Evolutionary conservation across 2,113 vertebrate species (phyloP).

Genomic region (Crotalus horridus): DNA sequence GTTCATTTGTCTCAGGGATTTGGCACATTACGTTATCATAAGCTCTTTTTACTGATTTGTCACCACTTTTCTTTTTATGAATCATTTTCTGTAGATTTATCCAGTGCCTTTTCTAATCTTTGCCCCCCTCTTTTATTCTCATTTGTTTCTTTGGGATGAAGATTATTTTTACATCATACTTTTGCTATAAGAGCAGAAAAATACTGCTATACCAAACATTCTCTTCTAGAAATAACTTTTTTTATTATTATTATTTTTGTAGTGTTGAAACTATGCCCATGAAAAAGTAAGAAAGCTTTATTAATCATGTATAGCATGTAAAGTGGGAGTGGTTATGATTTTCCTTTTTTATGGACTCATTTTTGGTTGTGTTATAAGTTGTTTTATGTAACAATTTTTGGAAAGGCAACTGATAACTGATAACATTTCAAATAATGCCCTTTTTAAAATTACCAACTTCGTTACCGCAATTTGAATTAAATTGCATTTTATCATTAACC

Average conservation of each 20-base stretch:
- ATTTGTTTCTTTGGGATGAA: slow-evolving; percentile 26
- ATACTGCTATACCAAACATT: slow-evolving; percentile 16
- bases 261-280: slow-evolving; percentile 82
- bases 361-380: neutral
- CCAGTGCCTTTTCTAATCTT: slow-evolving; percentile 10
- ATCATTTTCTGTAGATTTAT: slow-evolving; percentile 28
- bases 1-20: slow-evolving; percentile 91
- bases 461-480: slow-evolving; percentile 48
- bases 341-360: slow-evolving; percentile 39
- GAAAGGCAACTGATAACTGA: neutral
- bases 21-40: slow-evolving; percentile 95
- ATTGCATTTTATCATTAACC: slow-evolving; percentile 53
- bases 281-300: slow-evolving; percentile 84
- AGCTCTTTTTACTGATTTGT: slow-evolving; percentile 81
- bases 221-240: slow-evolving; percentile 8
- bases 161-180: neutral
- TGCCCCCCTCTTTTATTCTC: neutral
- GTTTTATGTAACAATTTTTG: neutral
- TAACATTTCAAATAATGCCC: neutral
- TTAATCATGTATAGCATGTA: slow-evolving; percentile 42
- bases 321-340: slow-evolving; percentile 38
- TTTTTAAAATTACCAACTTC: slow-evolving; percentile 42
- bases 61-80: slow-evolving; percentile 47
- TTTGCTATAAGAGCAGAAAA: slow-evolving; percentile 16
- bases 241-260: slow-evolving; percentile 78